Base-by-base conservation (phyloP, 1,140 invertebrate species). In the Ooceraea biroi region DNA sequence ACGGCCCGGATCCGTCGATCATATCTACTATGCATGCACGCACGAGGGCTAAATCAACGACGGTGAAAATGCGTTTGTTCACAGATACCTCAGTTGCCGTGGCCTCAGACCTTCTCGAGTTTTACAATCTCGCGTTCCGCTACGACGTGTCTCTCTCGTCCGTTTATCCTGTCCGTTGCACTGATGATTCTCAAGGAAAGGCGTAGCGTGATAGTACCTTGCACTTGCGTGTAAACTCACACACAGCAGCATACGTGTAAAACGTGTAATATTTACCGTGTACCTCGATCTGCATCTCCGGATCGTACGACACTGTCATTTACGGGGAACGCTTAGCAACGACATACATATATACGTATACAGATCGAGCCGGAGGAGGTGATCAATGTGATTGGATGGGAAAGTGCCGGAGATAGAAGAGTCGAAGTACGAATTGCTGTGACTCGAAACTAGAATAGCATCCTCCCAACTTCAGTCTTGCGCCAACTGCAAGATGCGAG, bases 21-120 rank as follows among this genome's bases (percentile, higher is more conserved):
- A 44, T 80, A 80, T 80, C 50, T 57, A 71, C 11, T 71, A 80
- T 57, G 71, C 63, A 83, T 72, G 57, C 84, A 87, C 66, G 57
- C 84, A 87, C 66, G 61, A 73, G 63, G 74, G 46, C 27, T 78
- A 80, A 65, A 77, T 60, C 72, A 83, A 89, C 66, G 63, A 89
- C 71, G 74, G 77, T 84, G 88, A 71, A 80, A 69, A 80, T 74
- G 85, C 88, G 88, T 93, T 91, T 89, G 88, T 87, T 93, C 91
- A 90, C 88, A 93, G 92, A 93, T 93, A 94, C 93, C 92, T 94
- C 93, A 93, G 90, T 91, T 93, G 92, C 91, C 92, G 91, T 78
- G 90, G 90, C 90, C 92, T 93, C 92, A 91, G 92, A 91, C 74
- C 50, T 68, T 57, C 69, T 80, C 76, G 52, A 80, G 52, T 80